Evolutionary conservation across 2,113 vertebrate genomes (phyloP).

Genomic region (Macroglossus sobrinus): DNA sequence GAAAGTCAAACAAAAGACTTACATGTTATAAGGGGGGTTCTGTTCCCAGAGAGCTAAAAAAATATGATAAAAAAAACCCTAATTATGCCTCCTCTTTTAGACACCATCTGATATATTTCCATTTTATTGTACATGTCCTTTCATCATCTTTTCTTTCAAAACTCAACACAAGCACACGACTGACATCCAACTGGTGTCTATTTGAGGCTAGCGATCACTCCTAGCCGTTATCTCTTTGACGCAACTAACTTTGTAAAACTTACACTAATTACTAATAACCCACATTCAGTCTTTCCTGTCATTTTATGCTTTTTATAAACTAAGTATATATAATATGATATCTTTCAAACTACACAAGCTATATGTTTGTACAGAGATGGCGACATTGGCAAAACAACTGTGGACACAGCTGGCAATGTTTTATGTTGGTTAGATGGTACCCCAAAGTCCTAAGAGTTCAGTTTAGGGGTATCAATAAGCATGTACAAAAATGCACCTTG

Average conservation of each 20-base stretch:
- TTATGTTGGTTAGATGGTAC: neutral
- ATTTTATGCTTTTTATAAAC: constrained; percentile 18
- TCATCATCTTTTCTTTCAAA: neutral
- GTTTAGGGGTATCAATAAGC: neutral
- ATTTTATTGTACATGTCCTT: neutral
- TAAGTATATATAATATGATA: neutral
- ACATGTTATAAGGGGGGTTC: constrained; percentile 4
- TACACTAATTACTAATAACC: neutral
- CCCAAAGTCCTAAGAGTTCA: neutral
- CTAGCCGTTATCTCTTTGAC: neutral
- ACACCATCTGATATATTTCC: neutral
- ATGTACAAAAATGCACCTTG: neutral
- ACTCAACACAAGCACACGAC: neutral
- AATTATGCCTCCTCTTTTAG: neutral
- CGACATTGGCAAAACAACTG: neutral
- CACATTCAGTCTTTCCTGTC: neutral
- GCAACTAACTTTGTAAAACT: neutral
- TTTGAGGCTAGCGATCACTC: neutral
- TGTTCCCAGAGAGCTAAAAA: constrained; percentile 32
- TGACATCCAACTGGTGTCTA: neutral
- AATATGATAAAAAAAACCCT: neutral
- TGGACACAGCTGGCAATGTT: neutral
- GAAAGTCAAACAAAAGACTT: constrained; percentile 43
- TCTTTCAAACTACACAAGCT: neutral
- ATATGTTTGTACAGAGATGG: neutral